Evolutionary conservation across 1,140 invertebrate species (phyloP).

Genomic region (Druon quercuslanigerum): DNA sequence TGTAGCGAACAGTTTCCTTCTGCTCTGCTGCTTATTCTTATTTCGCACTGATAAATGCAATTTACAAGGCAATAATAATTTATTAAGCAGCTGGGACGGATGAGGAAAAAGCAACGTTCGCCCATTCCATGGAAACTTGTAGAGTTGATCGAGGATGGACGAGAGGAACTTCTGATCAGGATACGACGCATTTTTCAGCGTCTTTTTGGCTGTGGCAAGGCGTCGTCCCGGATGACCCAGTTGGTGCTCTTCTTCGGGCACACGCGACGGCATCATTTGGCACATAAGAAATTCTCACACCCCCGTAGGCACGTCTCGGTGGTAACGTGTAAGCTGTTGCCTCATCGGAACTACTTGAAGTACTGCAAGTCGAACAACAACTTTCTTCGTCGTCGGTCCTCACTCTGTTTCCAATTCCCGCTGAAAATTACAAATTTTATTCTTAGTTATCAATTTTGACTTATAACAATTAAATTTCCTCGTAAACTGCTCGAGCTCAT

Average conservation of each 20-base stretch:
- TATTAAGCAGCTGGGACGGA: background rate
- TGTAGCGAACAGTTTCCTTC: no score
- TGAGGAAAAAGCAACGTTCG: constrained; percentile 22
- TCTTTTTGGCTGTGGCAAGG: constrained; percentile 65
- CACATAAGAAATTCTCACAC: constrained; percentile 91
- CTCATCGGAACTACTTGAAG: constrained; percentile 88
- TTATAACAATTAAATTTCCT: no score
- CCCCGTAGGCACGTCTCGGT: constrained; percentile 87
- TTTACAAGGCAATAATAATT: no score
- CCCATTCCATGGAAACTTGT: background rate
- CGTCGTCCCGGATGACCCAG: constrained; percentile 58
- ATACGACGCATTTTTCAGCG: constrained; percentile 69
- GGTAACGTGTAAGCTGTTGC: constrained; percentile 89
- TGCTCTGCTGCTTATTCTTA: no score
- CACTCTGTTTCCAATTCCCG: constrained; percentile 60
- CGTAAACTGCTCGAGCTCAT: background rate
- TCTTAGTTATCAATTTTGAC: background rate
- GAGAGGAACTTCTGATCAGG: constrained; percentile 59
- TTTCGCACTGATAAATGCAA: no score
- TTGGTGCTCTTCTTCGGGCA: constrained; percentile 80
- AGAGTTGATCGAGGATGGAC: background rate
- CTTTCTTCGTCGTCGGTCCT: constrained; percentile 82
- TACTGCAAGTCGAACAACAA: constrained; percentile 91
- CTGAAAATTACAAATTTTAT: constrained; percentile 37
- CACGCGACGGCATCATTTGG: constrained; percentile 91